Evolutionary conservation across 2,797 vertebrate species (phyloP).

Genomic region (Tinamus major): DNA sequence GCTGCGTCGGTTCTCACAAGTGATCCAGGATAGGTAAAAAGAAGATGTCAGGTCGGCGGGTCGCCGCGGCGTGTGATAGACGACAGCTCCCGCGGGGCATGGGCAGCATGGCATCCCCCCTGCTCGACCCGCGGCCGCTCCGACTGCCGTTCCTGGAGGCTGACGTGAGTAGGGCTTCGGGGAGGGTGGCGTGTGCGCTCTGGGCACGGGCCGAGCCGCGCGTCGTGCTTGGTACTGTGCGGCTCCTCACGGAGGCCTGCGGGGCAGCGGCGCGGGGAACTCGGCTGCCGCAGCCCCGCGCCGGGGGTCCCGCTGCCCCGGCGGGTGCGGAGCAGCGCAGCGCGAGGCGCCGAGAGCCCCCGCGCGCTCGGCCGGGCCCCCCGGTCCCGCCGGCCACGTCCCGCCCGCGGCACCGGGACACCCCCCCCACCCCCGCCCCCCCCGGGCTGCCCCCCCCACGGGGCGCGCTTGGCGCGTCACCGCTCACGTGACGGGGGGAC

Average conservation of each 20-base stretch:
- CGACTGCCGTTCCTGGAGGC: constrained; percentile 71
- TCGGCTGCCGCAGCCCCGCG: background rate
- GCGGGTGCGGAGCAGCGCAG: background rate
- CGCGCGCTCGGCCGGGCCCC: no score
- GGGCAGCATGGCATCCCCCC: constrained; percentile 54
- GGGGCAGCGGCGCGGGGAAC: rapidly evolving
- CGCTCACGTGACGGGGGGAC: background rate
- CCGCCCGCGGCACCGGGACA: no score
- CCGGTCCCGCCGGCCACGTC: no score
- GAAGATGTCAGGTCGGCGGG: constrained; percentile 72
- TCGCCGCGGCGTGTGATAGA: constrained; percentile 63
- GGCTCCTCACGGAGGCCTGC: background rate
- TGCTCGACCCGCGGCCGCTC: constrained; percentile 62
- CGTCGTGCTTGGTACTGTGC: background rate
- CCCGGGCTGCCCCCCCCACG: no score
- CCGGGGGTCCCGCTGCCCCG: background rate
- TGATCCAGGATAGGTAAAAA: constrained; percentile 57
- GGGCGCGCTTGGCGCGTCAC: background rate
- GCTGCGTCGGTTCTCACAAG: constrained; percentile 49
- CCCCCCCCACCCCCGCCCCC: no score
- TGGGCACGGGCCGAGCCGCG: background rate
- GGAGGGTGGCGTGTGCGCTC: background rate
- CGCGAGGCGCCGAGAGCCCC: no score
- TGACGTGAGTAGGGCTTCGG: constrained; percentile 62
- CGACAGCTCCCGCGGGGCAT: constrained; percentile 68